Evolutionary conservation across 1,140 invertebrate genomes (phyloP).

Genomic region (Thereuonema tuberculata): DNA sequence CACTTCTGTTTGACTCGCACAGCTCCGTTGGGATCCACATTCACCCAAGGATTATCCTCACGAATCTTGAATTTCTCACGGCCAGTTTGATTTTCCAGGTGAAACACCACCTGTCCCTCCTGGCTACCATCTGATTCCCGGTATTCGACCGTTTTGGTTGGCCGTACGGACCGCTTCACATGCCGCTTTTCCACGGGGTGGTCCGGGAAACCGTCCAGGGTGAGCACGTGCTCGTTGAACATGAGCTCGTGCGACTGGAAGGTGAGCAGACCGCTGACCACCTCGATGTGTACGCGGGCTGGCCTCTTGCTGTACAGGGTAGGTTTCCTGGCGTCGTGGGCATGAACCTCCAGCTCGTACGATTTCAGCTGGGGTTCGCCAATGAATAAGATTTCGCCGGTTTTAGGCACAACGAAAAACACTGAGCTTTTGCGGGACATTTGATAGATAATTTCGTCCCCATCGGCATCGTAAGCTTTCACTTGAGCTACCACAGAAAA

Average conservation of each 20-base stretch:
- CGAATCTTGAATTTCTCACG: slow-evolving; percentile 84
- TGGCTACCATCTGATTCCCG: slow-evolving; percentile 77
- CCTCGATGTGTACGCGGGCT: slow-evolving; percentile 58
- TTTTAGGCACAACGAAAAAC: slow-evolving; percentile 77
- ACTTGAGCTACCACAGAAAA: slow-evolving; percentile 69
- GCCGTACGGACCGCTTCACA: slow-evolving; percentile 70
- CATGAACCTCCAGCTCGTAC: slow-evolving; percentile 49
- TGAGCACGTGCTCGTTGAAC: slow-evolving; percentile 9
- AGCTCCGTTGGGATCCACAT: slow-evolving; percentile 75
- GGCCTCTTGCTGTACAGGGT: slow-evolving; percentile 48
- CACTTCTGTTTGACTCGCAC: slow-evolving; percentile 89
- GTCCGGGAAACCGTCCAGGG: slow-evolving; percentile 23
- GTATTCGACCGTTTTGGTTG: slow-evolving; percentile 82
- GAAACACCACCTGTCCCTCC: slow-evolving; percentile 74
- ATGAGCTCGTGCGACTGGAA: background rate
- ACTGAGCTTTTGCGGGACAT: slow-evolving; percentile 58
- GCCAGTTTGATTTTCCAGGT: slow-evolving; percentile 79
- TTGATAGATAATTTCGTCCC: slow-evolving; percentile 69
- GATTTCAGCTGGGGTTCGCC: slow-evolving; percentile 43
- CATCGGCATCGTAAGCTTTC: slow-evolving; percentile 65
- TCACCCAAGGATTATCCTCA: slow-evolving; percentile 86
- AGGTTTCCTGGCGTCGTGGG: slow-evolving; percentile 62
- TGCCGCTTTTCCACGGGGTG: slow-evolving; percentile 59
- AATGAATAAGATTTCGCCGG: slow-evolving; percentile 67
- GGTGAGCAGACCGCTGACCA: slow-evolving; percentile 39